Percentiles rank a stretch among this genome's conserved stretches.
Evolutionary conservation across 2,888 invertebrate species (phyloP).

Genomic region (Cephus pygmeus): DNA sequence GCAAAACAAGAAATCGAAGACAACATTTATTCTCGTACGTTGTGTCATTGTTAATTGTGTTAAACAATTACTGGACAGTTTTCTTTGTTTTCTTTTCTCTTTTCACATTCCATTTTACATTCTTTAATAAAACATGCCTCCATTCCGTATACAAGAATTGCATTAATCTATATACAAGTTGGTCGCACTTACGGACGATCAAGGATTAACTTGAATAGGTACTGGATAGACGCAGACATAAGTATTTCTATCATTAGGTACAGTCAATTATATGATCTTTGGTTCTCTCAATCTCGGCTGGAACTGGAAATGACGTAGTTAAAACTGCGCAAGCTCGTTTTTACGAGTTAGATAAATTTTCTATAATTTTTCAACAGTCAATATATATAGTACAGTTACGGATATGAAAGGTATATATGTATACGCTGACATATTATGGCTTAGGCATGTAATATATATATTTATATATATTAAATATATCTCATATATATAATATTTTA

Average conservation of each 20-base stretch:
- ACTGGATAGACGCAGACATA: neutral
- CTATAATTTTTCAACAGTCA: neutral
- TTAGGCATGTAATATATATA: slow-evolving; percentile 7
- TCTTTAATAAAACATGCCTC: neutral
- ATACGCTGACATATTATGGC: neutral
- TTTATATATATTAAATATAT: neutral
- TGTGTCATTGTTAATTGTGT: neutral
- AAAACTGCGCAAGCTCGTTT: neutral
- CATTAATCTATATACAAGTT: neutral
- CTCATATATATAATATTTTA: slow-evolving; percentile 15
- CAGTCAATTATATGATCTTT: neutral
- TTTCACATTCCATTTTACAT: neutral
- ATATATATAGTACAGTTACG: neutral
- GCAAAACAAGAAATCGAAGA: neutral
- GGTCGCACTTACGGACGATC: neutral
- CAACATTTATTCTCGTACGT: neutral
- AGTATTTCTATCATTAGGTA: neutral
- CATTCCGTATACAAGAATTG: neutral
- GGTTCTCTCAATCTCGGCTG: neutral
- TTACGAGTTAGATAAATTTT: neutral
- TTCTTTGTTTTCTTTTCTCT: neutral
- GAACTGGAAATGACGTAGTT: neutral
- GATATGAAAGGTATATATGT: neutral
- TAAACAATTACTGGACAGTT: neutral
- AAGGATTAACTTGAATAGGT: neutral